These are phyloP conservation scores for Seladonia tumulorum DNA, from an alignment of 2,888 invertebrate species.

Conservation along the genomic window DNA sequence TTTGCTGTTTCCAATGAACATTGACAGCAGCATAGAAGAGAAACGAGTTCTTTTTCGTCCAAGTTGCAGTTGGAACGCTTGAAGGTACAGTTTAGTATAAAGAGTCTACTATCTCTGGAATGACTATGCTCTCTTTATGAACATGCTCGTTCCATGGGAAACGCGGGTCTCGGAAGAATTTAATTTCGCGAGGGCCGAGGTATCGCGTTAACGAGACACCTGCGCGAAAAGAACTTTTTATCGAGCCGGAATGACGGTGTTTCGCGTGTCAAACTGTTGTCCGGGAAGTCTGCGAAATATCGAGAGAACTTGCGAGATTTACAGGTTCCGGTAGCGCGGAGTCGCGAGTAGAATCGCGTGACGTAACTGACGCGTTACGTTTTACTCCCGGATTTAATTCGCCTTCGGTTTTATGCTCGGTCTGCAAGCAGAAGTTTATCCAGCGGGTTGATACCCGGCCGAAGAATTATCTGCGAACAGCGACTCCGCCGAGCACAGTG, in stretches of 20 bases:
- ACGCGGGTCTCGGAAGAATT: conserved; percentile 1
- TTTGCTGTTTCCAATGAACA: too few relatives aligned
- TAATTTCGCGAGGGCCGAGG: not conserved
- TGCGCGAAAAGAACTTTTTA: conserved; percentile 4
- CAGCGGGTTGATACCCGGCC: not conserved
- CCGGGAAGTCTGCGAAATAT: not conserved
- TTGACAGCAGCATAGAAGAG: too few relatives aligned
- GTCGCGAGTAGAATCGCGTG: not conserved
- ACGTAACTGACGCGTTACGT: not conserved
- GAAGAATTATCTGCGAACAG: conserved; percentile 10
- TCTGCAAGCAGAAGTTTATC: not conserved
- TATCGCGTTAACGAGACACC: conserved; percentile 4
- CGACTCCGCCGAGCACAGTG: not conserved
- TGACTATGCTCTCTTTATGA: not conserved
- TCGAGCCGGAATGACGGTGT: not conserved
- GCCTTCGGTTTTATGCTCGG: conserved; percentile 9
- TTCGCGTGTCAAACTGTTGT: not conserved
- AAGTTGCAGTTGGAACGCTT: not conserved
- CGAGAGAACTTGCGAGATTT: not conserved
- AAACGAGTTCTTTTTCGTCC: not conserved
- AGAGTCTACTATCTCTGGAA: not conserved
- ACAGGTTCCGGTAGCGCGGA: not conserved
- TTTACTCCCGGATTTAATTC: not conserved
- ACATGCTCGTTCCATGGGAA: not conserved
- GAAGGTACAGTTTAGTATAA: not conserved